Conservation (phyloP, 2,113 vertebrate genomes). For the Proteles cristata region DNA sequence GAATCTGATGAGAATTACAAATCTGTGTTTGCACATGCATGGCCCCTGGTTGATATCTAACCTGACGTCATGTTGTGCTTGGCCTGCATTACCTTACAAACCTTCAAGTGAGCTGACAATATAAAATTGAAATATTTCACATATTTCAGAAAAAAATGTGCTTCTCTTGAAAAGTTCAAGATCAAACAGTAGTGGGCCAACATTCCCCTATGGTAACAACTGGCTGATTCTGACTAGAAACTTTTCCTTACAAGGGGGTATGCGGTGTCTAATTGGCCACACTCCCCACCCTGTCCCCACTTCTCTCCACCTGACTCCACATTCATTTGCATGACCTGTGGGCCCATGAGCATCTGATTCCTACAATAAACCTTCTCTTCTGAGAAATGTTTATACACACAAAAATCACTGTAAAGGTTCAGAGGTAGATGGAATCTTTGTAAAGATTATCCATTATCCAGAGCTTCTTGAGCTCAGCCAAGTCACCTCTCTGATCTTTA, state of each 20-base stretch:
- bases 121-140: not conserved
- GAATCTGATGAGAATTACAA: not conserved
- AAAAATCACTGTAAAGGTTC: not conserved
- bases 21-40: not conserved
- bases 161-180: not conserved
- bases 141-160: not conserved
- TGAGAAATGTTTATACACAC: not conserved
- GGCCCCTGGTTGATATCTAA: not conserved
- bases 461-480: not conserved
- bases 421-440: not conserved
- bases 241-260: not conserved
- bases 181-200: not conserved
- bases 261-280: not conserved
- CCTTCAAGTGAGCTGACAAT: not conserved
- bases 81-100: not conserved
- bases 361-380: not conserved
- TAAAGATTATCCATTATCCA: not conserved
- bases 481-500: not conserved
- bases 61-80: not conserved
- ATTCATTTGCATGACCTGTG: not conserved
- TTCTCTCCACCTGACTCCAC: not conserved
- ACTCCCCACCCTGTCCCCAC: not conserved
- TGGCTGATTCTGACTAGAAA: not conserved
- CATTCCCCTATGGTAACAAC: fast-evolving
- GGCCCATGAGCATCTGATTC: not conserved